phyloP scores from a whole-genome alignment of 2,797 vertebrate species.

The Anabas testudineus region DNA sequence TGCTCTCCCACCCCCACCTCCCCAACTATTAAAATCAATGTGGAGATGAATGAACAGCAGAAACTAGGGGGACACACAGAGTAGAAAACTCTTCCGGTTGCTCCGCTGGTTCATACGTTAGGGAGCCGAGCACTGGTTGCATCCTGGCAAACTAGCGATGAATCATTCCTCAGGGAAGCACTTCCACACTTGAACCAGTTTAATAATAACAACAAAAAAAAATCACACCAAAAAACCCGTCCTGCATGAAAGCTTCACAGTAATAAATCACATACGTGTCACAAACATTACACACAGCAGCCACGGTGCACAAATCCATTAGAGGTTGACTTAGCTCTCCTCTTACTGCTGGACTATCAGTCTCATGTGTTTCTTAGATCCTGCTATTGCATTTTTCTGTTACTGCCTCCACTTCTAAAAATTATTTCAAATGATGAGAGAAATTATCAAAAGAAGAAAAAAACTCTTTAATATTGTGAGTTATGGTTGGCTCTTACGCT shows the following conservation, averaged over 20 bases:
- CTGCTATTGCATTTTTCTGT: constrained; percentile 27
- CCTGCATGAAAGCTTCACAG: constrained; percentile 58
- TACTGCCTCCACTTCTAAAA: constrained; percentile 30
- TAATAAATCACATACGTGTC: constrained; percentile 69
- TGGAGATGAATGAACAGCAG: constrained; percentile 67
- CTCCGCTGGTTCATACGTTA: constrained; percentile 72
- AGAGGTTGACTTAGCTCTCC: constrained; percentile 46
- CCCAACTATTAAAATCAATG: constrained; percentile 76
- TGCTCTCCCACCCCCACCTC: background rate
- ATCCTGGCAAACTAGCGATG: constrained; percentile 57
- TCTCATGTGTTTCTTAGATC: constrained; percentile 29
- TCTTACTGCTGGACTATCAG: constrained; percentile 46
- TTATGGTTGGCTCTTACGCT: constrained; percentile 43
- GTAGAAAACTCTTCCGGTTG: constrained; percentile 64
- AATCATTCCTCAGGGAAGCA: constrained; percentile 74
- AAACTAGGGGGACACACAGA: constrained; percentile 60
- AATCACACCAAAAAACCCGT: constrained; percentile 64
- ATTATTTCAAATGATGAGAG: constrained; percentile 44
- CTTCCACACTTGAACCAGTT: constrained; percentile 76
- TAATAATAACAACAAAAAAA: constrained; percentile 77
- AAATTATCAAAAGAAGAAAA: constrained; percentile 48
- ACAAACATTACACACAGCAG: constrained; percentile 45
- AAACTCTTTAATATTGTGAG: constrained; percentile 22
- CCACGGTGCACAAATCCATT: constrained; percentile 38
- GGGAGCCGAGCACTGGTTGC: constrained; percentile 53